Conservation (phyloP, 2,113 vertebrate genomes). For the Clarias batrachus region DNA sequence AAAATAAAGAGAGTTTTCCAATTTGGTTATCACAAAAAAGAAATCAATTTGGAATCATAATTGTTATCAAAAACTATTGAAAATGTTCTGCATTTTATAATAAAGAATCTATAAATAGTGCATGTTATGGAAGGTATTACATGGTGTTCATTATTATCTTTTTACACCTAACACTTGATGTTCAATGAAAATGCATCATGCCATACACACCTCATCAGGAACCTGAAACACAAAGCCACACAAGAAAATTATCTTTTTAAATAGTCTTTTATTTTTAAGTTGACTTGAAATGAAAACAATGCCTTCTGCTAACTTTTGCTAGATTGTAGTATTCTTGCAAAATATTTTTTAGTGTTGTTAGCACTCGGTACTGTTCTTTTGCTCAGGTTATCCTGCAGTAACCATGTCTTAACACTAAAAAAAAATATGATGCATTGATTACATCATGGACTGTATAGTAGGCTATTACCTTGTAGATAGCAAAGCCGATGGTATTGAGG, state of each 20-base stretch:
- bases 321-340: neutral
- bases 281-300: neutral
- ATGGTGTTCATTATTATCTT: neutral
- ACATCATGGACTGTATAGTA: neutral
- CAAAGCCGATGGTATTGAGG: conserved; percentile 68
- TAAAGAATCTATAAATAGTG: neutral
- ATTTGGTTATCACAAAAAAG: neutral
- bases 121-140: neutral
- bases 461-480: conserved; percentile 65
- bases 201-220: conserved; percentile 63
- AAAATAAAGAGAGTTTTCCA: neutral
- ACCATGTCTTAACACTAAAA: neutral
- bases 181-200: neutral
- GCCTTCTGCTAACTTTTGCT: neutral
- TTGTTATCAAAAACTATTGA: neutral
- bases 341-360: neutral
- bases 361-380: neutral
- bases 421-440: neutral
- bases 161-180: neutral
- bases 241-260: conserved; percentile 7
- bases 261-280: neutral
- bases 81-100: neutral
- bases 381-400: neutral
- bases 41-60: neutral
- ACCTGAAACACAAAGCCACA: conserved; percentile 56